Percentiles rank a stretch among this genome's conserved stretches.
Evolutionary conservation across 2,797 vertebrate species (phyloP).

Genomic region (Protonibea diacanthus): DNA sequence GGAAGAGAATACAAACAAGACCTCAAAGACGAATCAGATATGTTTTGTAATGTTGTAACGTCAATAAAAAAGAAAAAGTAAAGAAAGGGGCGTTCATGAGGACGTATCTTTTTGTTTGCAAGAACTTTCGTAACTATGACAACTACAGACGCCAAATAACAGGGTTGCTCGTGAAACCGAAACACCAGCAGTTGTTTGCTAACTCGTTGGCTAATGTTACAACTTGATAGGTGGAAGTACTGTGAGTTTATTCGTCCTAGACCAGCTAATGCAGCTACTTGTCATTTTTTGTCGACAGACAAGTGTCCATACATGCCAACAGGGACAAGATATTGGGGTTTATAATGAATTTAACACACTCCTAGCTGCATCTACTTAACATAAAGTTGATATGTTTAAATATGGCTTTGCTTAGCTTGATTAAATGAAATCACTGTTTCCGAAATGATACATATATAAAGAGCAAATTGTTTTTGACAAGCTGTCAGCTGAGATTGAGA

Average conservation of each 20-base stretch:
- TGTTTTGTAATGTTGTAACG: too few species aligned
- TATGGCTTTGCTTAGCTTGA: background rate
- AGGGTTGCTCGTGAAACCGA: too few species aligned
- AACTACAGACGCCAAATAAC: too few species aligned
- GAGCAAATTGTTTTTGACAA: background rate
- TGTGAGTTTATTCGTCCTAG: background rate
- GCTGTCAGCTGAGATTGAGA: slow-evolving; percentile 12
- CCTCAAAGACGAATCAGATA: too few species aligned
- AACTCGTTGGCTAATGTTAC: background rate
- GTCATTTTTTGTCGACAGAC: background rate
- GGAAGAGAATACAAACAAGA: too few species aligned
- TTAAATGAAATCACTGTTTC: background rate
- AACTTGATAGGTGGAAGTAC: background rate
- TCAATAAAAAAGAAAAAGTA: too few species aligned
- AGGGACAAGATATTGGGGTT: background rate
- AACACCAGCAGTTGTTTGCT: background rate
- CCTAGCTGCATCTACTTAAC: background rate
- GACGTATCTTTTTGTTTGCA: too few species aligned
- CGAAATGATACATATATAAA: background rate
- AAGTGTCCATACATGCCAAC: background rate
- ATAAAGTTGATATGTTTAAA: background rate
- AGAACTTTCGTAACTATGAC: too few species aligned
- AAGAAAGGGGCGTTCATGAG: too few species aligned
- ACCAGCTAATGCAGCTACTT: background rate
- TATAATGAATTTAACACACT: background rate